Evolutionary conservation across 2,797 vertebrate genomes (phyloP).

Genomic region (Pangasius larnaudii): DNA sequence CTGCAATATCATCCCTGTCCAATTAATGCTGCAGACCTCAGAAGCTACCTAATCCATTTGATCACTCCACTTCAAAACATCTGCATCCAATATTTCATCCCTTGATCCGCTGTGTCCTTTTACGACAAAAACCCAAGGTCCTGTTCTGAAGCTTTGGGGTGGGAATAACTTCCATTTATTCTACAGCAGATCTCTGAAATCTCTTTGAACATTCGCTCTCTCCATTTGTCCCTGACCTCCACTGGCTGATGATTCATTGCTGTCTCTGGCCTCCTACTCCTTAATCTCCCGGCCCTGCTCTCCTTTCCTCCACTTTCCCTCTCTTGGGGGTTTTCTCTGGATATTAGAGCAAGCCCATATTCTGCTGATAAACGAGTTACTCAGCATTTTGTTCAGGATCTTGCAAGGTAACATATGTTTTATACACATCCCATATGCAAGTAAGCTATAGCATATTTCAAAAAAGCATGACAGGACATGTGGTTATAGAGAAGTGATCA

Average conservation of each 20-base stretch:
- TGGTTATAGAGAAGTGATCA: neutral
- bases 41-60: neutral
- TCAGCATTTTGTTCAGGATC: constrained; percentile 6
- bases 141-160: constrained; percentile 47
- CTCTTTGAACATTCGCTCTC: constrained; percentile 26
- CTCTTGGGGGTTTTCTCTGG: constrained; percentile 1
- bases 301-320: constrained; percentile 21
- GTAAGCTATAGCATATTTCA: neutral
- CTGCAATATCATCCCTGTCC: constrained; percentile 3
- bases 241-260: constrained; percentile 28
- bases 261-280: constrained; percentile 7
- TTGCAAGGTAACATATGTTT: constrained; percentile 4
- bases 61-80: constrained; percentile 24
- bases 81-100: constrained; percentile 21
- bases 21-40: constrained; percentile 20
- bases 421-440: neutral
- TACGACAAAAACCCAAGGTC: constrained; percentile 22
- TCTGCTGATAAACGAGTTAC: constrained; percentile 10
- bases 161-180: constrained; percentile 28
- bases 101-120: constrained; percentile 11
- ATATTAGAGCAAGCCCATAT: neutral
- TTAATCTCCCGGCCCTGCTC: constrained; percentile 5
- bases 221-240: constrained; percentile 23
- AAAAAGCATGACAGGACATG: neutral
- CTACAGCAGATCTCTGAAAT: constrained; percentile 16